Conservation (phyloP, 1,140 invertebrate genomes). For the Aphelenchoides fujianensis region DNA sequence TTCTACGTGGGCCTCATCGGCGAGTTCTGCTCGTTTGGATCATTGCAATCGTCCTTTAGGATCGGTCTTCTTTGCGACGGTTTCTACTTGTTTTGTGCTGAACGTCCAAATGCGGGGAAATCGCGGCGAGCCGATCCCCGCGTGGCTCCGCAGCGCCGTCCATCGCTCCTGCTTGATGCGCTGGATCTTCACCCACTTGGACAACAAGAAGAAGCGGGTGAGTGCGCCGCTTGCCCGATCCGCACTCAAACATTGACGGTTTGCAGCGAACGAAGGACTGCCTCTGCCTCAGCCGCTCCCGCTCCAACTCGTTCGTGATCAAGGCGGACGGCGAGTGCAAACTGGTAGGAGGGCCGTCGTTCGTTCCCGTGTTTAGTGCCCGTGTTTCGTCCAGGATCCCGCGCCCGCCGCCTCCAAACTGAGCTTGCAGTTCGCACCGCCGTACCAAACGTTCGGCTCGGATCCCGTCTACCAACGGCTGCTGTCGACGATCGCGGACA, state of each 20-base stretch:
- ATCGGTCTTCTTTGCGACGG: constrained; percentile 30
- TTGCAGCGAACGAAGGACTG: constrained; percentile 13
- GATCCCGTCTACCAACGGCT: constrained; percentile 16
- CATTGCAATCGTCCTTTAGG: too few species aligned
- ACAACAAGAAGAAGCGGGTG: constrained; percentile 18
- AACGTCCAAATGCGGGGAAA: constrained; percentile 33
- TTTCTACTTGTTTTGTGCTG: constrained; percentile 21
- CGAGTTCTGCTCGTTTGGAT: too few species aligned
- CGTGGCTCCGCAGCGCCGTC: constrained; percentile 19
- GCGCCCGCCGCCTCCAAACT: too few species aligned
- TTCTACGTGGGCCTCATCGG: constrained; percentile 23
- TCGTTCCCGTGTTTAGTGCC: too few species aligned
- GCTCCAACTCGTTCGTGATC: constrained; percentile 9
- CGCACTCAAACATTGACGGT: not conserved
- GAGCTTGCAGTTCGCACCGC: constrained; percentile 22
- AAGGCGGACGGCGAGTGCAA: constrained; percentile 24
- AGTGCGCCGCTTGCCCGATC: constrained; percentile 20
- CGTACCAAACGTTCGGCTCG: constrained; percentile 18
- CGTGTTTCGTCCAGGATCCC: too few species aligned
- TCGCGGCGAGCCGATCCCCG: constrained; percentile 17
- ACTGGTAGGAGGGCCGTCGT: too few species aligned
- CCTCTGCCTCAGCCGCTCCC: constrained; percentile 8
- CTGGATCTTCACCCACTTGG: constrained; percentile 23
- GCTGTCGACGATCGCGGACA: constrained; percentile 19
- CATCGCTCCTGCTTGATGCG: constrained; percentile 17